Percentiles rank a stretch among this genome's conserved stretches.
These are phyloP conservation scores for Lepidostoma basale DNA, from an alignment of 1,140 invertebrate species.

Conservation along the genomic window DNA sequence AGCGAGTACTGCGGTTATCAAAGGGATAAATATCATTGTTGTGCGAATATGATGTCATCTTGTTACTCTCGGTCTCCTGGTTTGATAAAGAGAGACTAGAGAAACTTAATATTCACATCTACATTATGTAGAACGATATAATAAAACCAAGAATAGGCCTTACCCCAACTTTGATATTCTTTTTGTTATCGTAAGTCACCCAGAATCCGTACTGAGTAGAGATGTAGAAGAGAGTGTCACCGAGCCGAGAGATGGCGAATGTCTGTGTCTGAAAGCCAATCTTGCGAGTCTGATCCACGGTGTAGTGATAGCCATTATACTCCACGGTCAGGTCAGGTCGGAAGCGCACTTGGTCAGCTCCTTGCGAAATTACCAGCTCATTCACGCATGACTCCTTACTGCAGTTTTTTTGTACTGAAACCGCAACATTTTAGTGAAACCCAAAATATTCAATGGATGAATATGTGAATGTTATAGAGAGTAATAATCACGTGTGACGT, in stretches of 20 bases:
- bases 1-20: too few species aligned
- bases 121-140: background rate
- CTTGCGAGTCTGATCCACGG: slow-evolving; percentile 69
- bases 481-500: slow-evolving; percentile 64
- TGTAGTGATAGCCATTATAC: slow-evolving; percentile 69
- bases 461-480: background rate
- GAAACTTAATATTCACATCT: too few species aligned
- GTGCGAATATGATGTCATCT: too few species aligned
- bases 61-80: too few species aligned
- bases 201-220: slow-evolving; percentile 75
- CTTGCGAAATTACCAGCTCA: slow-evolving; percentile 65
- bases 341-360: slow-evolving; percentile 64
- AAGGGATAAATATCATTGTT: too few species aligned
- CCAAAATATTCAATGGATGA: background rate
- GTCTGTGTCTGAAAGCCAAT: slow-evolving; percentile 67
- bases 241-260: slow-evolving; percentile 71
- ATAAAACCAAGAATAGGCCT: slow-evolving; percentile 49
- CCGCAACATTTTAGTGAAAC: background rate
- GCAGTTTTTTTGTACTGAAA: slow-evolving; percentile 72
- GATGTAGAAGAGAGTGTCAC: slow-evolving; percentile 70
- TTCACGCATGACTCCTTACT: slow-evolving; percentile 60
- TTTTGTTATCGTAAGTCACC: slow-evolving; percentile 70
- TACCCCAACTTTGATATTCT: slow-evolving; percentile 75
- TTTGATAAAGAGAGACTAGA: too few species aligned
- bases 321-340: slow-evolving; percentile 69